Evolutionary conservation across 2,888 invertebrate genomes (phyloP), one percentile per base, ranked within the genome.

Genomic region (Trimorus sp.): DNA sequence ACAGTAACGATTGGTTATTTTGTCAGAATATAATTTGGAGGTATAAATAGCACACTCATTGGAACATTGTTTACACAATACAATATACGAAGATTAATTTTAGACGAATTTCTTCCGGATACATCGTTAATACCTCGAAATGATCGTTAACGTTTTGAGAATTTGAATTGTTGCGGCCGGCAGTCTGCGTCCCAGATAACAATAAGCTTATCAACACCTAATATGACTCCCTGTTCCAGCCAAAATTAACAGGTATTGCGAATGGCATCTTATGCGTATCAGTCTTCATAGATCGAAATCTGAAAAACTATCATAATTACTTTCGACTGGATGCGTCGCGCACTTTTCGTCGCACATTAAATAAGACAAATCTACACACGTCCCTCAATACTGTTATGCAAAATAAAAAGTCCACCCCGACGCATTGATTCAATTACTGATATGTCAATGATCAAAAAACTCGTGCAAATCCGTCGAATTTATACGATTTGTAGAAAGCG

Each of bases 21-120:
- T 75, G 60, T 78, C 77, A 76, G 75, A 80, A 84, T 84, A 85
- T 85, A 85, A 84, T 86, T 84, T 82, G 86, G 87, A 89, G 88
- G 88, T 90, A 90, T 89, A 89, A 91, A 91, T 90, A 91, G 88
- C 89, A 90, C 89, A 89, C 85, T 88, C 86, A 89, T 87, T 86
- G 87, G 85, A 86, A 89, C 85, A 86, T 88, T 87, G 86, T 88
- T 85, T 87, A 88, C 86, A 87, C 79, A 83, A 79, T 83, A 73
- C 73, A 74, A 83, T 86, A 85, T 88, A 86, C 85, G 87, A 86
- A 85, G 70, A 78, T 71, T 82, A 82, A 62, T 68, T 79, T 74
- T 69, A 53, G 76, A 73, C 69, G 76, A 73, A 60, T 71, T 63
- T 79, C 48, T 75, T 76, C 60, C 75, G 58, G 54, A 74, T 76